phyloP scores from a whole-genome alignment of 2,113 vertebrate species.

The Nothoprocta pentlandii region DNA sequence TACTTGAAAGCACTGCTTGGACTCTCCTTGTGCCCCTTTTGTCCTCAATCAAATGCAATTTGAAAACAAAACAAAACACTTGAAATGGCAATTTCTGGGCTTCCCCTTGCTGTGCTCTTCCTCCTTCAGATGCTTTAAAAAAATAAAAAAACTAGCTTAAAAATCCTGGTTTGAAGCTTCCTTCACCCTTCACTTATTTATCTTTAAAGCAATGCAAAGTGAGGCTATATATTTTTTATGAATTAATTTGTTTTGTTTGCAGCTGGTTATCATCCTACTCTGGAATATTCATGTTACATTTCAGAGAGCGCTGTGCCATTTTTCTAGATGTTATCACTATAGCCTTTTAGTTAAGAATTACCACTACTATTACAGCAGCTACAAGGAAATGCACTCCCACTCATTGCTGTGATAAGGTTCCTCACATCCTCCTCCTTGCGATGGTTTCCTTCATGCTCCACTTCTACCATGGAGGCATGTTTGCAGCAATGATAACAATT shows the following conservation, averaged over 20 bases:
- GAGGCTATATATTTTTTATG: neutral
- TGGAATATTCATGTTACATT: conserved; percentile 1
- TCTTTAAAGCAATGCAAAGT: neutral
- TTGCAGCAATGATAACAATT: neutral
- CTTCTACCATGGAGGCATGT: neutral
- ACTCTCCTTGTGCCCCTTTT: conserved; percentile 43
- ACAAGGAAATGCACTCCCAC: conserved; percentile 45
- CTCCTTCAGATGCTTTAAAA: neutral
- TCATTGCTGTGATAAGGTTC: conserved; percentile 33
- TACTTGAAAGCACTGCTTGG: conserved; percentile 13
- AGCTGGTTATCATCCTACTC: neutral
- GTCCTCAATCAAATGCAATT: conserved; percentile 19
- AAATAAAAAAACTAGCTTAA: neutral
- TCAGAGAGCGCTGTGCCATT: neutral
- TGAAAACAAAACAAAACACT: conserved; percentile 50
- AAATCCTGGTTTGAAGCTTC: conserved; percentile 9
- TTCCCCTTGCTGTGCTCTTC: conserved; percentile 4
- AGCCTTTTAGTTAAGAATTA: conserved; percentile 44
- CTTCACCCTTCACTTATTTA: neutral
- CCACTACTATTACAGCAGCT: conserved; percentile 2
- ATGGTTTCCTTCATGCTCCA: neutral
- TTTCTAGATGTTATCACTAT: conserved; percentile 29
- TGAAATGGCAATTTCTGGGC: neutral
- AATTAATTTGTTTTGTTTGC: conserved; percentile 34
- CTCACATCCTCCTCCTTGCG: neutral